phyloP scores from a whole-genome alignment of 2,113 vertebrate genomes.

The Stomatorhinus ivindoensis region DNA sequence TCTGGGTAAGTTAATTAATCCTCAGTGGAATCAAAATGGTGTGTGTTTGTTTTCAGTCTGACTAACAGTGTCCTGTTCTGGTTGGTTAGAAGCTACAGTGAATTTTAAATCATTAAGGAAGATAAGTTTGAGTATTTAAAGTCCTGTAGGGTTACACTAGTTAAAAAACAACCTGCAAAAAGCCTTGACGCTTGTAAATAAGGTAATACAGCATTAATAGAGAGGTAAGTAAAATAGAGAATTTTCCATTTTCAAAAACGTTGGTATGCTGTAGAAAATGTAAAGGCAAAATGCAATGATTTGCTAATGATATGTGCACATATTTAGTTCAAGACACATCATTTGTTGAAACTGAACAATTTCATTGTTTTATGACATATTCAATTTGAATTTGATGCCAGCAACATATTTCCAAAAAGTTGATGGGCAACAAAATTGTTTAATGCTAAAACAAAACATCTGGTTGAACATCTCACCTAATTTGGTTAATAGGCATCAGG shows the following conservation, averaged over 20 bases:
- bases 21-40: background rate
- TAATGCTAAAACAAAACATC: too few species aligned
- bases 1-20: background rate
- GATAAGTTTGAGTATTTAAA: background rate
- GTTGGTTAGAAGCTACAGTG: background rate
- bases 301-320: background rate
- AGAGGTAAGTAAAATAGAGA: background rate
- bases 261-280: background rate
- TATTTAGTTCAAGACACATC: background rate
- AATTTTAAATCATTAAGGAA: background rate
- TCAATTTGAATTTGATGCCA: background rate
- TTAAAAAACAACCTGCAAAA: background rate
- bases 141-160: background rate
- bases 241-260: background rate
- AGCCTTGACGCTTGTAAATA: background rate
- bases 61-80: background rate
- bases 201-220: background rate
- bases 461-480: too few species aligned
- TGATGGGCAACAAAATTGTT: too few species aligned
- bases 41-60: background rate
- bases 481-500: too few species aligned
- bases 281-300: background rate
- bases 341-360: background rate
- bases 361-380: background rate
- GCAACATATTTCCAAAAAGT: background rate